A percentile compares a stretch with the other conserved stretches of the same genome.
Evolutionary conservation across 2,888 invertebrate species (phyloP).

Genomic region (Perithous albicinctus): DNA sequence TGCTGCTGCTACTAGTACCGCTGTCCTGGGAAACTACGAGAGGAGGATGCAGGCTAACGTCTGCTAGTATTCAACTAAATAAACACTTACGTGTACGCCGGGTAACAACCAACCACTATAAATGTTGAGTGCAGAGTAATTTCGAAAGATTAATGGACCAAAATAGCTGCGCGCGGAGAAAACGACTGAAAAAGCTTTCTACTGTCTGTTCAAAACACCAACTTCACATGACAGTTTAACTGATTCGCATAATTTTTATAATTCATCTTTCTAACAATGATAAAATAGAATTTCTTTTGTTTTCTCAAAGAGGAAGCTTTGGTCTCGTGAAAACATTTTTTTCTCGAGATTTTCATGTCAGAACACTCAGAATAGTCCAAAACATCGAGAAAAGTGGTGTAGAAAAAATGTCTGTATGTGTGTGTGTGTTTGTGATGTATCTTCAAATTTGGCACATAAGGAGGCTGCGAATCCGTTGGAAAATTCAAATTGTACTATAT

Average conservation of each 20-base stretch:
- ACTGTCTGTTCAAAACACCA: background rate
- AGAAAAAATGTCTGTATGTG: too few species aligned
- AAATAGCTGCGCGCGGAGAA: conserved; percentile 21
- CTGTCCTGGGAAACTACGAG: conserved; percentile 14
- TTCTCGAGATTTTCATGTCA: too few species aligned
- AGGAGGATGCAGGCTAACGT: conserved; percentile 19
- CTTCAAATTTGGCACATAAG: too few species aligned
- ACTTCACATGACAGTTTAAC: background rate
- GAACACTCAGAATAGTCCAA: too few species aligned
- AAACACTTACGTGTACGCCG: conserved; percentile 57
- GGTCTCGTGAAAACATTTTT: too few species aligned
- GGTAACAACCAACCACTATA: conserved; percentile 56
- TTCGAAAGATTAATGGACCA: conserved; percentile 39
- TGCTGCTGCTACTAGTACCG: conserved; percentile 37
- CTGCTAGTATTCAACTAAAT: conserved; percentile 49
- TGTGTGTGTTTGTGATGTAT: too few species aligned
- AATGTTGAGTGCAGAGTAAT: conserved; percentile 56
- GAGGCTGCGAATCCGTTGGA: too few species aligned
- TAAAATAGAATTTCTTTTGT: conserved; percentile 3
- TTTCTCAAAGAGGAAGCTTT: too few species aligned
- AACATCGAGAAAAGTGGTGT: too few species aligned
- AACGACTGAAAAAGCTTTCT: background rate
- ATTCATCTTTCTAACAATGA: background rate
- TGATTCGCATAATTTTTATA: background rate
- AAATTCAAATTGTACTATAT: too few species aligned